Conservation (phyloP, 1,140 invertebrate species). For the Agrypnia vestita region DNA sequence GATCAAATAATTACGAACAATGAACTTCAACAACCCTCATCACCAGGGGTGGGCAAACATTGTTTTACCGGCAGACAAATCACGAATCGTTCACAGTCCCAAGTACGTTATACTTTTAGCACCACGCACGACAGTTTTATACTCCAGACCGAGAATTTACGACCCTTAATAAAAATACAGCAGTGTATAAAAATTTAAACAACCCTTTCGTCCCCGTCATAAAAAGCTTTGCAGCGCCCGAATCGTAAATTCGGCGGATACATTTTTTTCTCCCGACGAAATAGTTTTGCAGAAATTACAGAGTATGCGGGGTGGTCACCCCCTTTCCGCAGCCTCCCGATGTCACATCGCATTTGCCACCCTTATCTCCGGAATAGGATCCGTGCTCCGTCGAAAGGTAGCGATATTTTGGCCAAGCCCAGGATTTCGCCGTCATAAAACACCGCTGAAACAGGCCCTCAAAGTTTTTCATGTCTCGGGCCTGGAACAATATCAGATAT, state of each 20-base stretch:
- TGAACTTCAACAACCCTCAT: too few relatives aligned
- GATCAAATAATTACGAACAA: too few relatives aligned
- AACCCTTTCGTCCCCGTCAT: conserved; percentile 35
- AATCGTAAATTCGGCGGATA: conserved; percentile 26
- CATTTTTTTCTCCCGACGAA: background rate
- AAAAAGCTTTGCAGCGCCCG: conserved; percentile 21
- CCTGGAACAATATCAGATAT: too few relatives aligned
- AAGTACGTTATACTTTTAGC: conserved; percentile 16
- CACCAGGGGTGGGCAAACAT: too few relatives aligned
- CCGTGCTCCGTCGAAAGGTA: conserved; percentile 8
- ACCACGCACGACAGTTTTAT: conserved; percentile 30
- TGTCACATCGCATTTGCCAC: conserved; percentile 28
- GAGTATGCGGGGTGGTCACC: background rate
- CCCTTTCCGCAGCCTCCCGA: background rate
- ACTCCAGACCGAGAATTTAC: conserved; percentile 26
- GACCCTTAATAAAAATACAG: conserved; percentile 41
- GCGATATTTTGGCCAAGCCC: conserved; percentile 1
- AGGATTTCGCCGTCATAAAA: conserved; percentile 26
- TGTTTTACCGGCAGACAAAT: too few relatives aligned
- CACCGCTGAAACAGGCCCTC: background rate
- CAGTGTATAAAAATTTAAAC: conserved; percentile 45
- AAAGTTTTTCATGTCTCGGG: conserved; percentile 10
- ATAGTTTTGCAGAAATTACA: conserved; percentile 19
- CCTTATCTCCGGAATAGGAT: conserved; percentile 24
- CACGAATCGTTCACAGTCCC: background rate